A percentile compares a stretch with the other conserved stretches of the same genome.
phyloP scores from a whole-genome alignment of 1,140 invertebrate species.

The Euwallacea similis region DNA sequence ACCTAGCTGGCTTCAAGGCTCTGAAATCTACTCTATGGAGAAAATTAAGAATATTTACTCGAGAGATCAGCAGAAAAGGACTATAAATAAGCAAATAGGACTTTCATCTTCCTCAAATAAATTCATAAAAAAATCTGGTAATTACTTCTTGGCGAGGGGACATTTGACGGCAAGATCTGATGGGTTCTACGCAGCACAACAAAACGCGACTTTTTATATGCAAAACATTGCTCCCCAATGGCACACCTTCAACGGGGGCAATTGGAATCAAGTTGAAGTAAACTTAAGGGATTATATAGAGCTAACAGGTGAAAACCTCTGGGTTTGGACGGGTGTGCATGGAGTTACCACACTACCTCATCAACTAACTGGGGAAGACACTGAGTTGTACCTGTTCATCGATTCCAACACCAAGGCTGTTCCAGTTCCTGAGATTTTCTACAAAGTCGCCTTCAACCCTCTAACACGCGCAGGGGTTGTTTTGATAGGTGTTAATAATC shows the following conservation, averaged over 20 bases:
- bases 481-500: conserved; percentile 68
- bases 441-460: conserved; percentile 65
- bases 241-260: conserved; percentile 60
- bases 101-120: conserved; percentile 43
- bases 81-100: conserved; percentile 47
- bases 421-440: conserved; percentile 62
- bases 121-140: conserved; percentile 58
- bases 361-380: conserved; percentile 48
- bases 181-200: conserved; percentile 63
- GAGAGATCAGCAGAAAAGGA: conserved; percentile 43
- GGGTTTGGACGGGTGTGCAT: conserved; percentile 62
- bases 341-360: conserved; percentile 58
- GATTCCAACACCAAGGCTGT: conserved; percentile 55
- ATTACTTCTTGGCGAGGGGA: conserved; percentile 62
- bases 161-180: conserved; percentile 69
- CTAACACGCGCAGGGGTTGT: conserved; percentile 58
- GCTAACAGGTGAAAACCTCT: conserved; percentile 46
- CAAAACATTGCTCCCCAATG: conserved; percentile 62
- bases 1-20: conserved; percentile 45
- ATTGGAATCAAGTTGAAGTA: conserved; percentile 59
- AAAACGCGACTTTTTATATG: conserved; percentile 62
- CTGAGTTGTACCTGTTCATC: conserved; percentile 56
- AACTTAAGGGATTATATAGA: conserved; percentile 53
- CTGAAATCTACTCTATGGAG: conserved; percentile 45
- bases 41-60: conserved; percentile 46